phyloP scores from a whole-genome alignment of 2,113 vertebrate species.

The Prochilodus magdalenae region DNA sequence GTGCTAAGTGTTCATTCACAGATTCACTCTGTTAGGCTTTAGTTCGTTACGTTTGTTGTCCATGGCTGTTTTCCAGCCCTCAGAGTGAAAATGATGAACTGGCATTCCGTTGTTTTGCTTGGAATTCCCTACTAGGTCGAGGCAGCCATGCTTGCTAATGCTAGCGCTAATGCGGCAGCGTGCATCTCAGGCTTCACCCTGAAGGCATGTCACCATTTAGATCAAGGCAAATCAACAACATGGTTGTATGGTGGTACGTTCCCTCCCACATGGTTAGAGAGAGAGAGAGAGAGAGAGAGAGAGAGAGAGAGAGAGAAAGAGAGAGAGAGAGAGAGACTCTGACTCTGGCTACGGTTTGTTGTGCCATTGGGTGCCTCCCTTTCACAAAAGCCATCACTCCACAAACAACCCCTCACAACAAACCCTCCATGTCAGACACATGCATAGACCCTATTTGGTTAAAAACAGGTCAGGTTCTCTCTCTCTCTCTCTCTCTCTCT shows the following conservation, averaged over 20 bases:
- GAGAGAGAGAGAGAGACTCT: conserved; percentile 20
- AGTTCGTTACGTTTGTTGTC: too few relatives aligned
- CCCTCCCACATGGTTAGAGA: conserved; percentile 40
- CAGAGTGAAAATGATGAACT: neutral
- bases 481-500: neutral
- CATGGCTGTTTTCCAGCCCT: too few relatives aligned
- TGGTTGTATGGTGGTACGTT: conserved; percentile 14
- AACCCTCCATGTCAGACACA: conserved; percentile 29
- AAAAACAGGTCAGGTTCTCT: conserved; percentile 50
- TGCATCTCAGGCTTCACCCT: conserved; percentile 39
- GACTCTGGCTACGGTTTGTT: conserved; percentile 23
- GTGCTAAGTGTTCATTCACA: too few relatives aligned
- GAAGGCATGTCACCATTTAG: conserved; percentile 46
- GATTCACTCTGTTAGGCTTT: too few relatives aligned
- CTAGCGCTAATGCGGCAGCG: conserved; percentile 19
- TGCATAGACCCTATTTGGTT: conserved; percentile 16
- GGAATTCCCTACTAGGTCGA: conserved; percentile 17
- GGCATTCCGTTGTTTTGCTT: neutral
- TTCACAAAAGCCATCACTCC: conserved; percentile 30
- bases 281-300: neutral
- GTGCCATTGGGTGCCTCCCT: conserved; percentile 33
- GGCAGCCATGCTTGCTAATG: conserved; percentile 13
- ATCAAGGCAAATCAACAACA: conserved; percentile 50
- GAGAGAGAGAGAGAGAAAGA: neutral
- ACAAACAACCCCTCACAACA: conserved; percentile 32